Evolutionary conservation across 2,113 vertebrate species (phyloP), one percentile per base, ranked within the genome.

Genomic region (Leiothrix lutea): DNA sequence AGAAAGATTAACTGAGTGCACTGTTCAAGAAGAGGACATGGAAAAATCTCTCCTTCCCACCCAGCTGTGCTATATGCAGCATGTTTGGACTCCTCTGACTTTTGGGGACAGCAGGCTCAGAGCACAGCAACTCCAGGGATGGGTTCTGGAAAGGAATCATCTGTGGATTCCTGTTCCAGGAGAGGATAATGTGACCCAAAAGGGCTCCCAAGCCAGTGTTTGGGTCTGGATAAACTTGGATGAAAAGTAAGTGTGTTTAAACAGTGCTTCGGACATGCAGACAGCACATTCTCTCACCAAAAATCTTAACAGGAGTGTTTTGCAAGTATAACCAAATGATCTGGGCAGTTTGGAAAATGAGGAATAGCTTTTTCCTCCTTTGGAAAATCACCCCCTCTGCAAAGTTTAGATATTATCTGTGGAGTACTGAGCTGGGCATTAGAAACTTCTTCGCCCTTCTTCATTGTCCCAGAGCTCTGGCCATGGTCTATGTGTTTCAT

Each of bases 121-220:
- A 89, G 23, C 20, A 48, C 45, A 70, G 54, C 22, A 56, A 5
- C 33, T 75, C 45, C 33, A 71, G 18, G 28, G 14, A n/a, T 64
- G 29, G 31, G 45, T 80, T 92, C 40, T 87, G 54, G 42, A 79
- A 31, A 48, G n/a, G 40, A 73, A 22, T 58, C 31, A 26, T 60
- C 24, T 29, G 23, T 51, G 42, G 31, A 65, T 85, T 86, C 26
- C 66, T 9, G 1, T 36, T 82, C n/a, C 17, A 48, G 40, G n/a
- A 48, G 50, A 77, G 33, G 11, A 22, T 48, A 48, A 40, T 56
- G 28, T 79, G 22, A 57, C 69, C 6, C 38, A 44, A 44, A 36
- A n/a, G 8, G 26, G 7, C 10, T 14, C 28, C 20, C 0, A 0
- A 64, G 26, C 3, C 20, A 40, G 16, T 38, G 21, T 45, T 73